These are phyloP conservation scores for Oscheius onirici DNA, from an alignment of 2,888 invertebrate species.

Conservation along the genomic window DNA sequence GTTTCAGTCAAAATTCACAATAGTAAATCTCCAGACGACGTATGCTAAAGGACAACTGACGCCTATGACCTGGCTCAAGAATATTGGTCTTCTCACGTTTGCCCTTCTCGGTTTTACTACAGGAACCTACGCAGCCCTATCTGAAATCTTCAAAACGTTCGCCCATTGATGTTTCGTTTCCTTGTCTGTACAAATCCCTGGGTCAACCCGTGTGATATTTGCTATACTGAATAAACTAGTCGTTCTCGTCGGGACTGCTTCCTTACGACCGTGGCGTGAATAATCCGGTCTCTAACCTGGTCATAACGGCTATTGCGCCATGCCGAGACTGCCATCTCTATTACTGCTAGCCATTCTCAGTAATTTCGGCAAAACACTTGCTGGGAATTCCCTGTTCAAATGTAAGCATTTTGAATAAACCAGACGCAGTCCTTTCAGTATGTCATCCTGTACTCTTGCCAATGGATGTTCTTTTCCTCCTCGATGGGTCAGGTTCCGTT, in stretches of 20 bases:
- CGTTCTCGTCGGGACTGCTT: slow-evolving; percentile 5
- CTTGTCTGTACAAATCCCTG: slow-evolving; percentile 17
- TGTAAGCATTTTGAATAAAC: background rate
- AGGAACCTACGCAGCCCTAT: slow-evolving; percentile 65
- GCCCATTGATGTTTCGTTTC: background rate
- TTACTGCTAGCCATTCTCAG: background rate
- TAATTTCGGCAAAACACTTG: background rate
- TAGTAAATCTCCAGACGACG: slow-evolving; percentile 38
- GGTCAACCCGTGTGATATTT: slow-evolving; percentile 8
- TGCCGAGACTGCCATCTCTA: slow-evolving; percentile 1
- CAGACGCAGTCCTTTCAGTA: background rate
- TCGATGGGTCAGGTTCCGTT: slow-evolving; percentile 26
- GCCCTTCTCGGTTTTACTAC: slow-evolving; percentile 68
- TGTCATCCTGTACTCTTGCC: slow-evolving; percentile 15
- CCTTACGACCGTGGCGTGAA: background rate
- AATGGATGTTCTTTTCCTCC: slow-evolving; percentile 17
- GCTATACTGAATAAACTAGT: slow-evolving; percentile 3
- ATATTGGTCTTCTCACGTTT: slow-evolving; percentile 56
- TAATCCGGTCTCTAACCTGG: slow-evolving; percentile 20
- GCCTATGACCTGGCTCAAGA: slow-evolving; percentile 54
- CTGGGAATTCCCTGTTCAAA: slow-evolving; percentile 5
- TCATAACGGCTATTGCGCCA: background rate
- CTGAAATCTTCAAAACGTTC: slow-evolving; percentile 54
- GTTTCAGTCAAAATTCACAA: background rate
- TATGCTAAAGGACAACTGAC: slow-evolving; percentile 59